Evolutionary conservation across 2,113 vertebrate genomes (phyloP), one percentile per base, ranked within the genome.

Genomic region (Tympanuchus pallidicinctus): DNA sequence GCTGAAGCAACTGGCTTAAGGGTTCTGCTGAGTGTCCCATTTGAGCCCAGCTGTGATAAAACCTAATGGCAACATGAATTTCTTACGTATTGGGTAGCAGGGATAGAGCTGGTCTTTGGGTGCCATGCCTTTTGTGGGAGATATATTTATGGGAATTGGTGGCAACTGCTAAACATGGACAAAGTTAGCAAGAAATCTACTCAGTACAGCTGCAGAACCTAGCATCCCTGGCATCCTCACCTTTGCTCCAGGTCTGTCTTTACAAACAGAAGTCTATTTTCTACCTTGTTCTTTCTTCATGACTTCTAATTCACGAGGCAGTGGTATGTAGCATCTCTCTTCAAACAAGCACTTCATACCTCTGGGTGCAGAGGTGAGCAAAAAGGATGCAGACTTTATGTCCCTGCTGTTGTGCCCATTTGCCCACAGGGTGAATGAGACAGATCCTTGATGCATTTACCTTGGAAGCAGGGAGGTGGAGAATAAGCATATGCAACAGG

Each of bases 101-200:
- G 42, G 16, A 42, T 22, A 21, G 43, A 83, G 45, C 60, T 83
- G n/a, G 17, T 12, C 42, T 92, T 88, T 1, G 0, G 74, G 65
- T 71, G 32, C 34, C 60, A 13, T 61, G 21, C 65, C 48, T 77
- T 67, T 67, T 77, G 28, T 15, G 61, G 67, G 72, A 91, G 38
- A 74, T 47, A n/a, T 8, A 50, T 91, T 90, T 71, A 74, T 71
- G 60, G 43, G 67, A 92, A 19, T 40, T 92, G 85, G 61, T 64
- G 93, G 61, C 52, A 77, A 30, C 47, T 61, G 56, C 24, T 91
- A 69, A 94, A 94, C 0, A 1, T 0, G 89, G 82, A 40, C 60
- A 92, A 93, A 95, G 72, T 93, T 94, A 94, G 52, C 32, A 43
- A 81, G 75, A 85, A 91, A 63, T 91, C 40, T 85, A n/a, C 86